Evolutionary conservation across 2,888 invertebrate genomes (phyloP).

Genomic region (Eupithecia subumbrata): DNA sequence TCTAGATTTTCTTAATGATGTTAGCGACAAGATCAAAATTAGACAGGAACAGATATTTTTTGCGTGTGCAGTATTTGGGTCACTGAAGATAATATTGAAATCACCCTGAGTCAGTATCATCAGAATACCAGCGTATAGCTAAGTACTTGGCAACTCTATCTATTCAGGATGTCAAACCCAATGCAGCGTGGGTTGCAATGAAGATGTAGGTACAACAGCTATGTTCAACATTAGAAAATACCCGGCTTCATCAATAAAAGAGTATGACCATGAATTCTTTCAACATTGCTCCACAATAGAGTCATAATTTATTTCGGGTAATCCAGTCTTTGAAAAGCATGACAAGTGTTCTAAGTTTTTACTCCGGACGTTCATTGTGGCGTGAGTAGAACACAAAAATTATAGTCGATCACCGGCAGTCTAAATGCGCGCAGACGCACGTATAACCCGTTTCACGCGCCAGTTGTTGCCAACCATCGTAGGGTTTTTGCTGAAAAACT

Average conservation of each 20-base stretch:
- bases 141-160: neutral
- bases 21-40: neutral
- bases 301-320: slow-evolving; percentile 36
- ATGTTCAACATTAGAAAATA: slow-evolving; percentile 3
- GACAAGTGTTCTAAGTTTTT: slow-evolving; percentile 48
- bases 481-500: slow-evolving; percentile 29
- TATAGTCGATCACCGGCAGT: slow-evolving; percentile 83
- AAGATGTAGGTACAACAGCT: neutral
- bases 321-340: slow-evolving; percentile 41
- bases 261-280: slow-evolving; percentile 11
- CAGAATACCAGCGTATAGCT: neutral
- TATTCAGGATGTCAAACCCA: neutral
- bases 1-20: neutral
- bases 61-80: neutral
- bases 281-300: slow-evolving; percentile 27
- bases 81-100: neutral
- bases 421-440: slow-evolving; percentile 76
- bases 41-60: neutral
- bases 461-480: slow-evolving; percentile 68
- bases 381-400: slow-evolving; percentile 77
- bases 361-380: slow-evolving; percentile 66
- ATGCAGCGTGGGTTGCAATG: slow-evolving; percentile 9
- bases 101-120: neutral
- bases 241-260: slow-evolving; percentile 14
- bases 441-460: slow-evolving; percentile 83